Evolutionary conservation across 2,888 invertebrate species (phyloP).

Genomic region (Bembecia ichneumoniformis): DNA sequence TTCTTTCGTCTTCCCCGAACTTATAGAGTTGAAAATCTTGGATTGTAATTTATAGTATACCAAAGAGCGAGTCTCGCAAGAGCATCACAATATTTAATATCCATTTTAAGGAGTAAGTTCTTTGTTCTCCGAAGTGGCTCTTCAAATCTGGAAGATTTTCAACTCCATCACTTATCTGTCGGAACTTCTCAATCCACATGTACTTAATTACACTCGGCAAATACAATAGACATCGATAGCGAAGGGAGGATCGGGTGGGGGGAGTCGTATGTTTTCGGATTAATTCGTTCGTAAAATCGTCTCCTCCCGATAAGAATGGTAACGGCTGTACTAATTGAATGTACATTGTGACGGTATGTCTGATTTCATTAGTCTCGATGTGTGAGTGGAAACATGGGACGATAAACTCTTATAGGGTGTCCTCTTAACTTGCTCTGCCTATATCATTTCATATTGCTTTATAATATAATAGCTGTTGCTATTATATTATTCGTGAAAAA

Average conservation of each 20-base stretch:
- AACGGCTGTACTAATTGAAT: conserved; percentile 71
- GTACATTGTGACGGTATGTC: conserved; percentile 67
- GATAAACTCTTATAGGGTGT: too few species aligned
- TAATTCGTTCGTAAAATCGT: conserved; percentile 73
- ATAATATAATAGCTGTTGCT: too few species aligned
- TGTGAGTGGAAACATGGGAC: conserved; percentile 21
- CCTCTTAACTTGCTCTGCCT: too few species aligned
- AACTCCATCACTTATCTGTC: conserved; percentile 23
- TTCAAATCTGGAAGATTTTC: conserved; percentile 5
- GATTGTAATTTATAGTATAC: too few species aligned
- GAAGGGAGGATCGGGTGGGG: conserved; percentile 39
- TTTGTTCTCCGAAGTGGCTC: background rate
- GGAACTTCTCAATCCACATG: conserved; percentile 39
- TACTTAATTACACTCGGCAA: conserved; percentile 65
- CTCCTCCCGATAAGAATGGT: conserved; percentile 69
- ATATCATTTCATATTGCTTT: too few species aligned
- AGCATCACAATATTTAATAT: background rate
- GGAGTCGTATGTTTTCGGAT: conserved; percentile 72
- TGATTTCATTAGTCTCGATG: conserved; percentile 61
- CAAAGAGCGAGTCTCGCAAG: too few species aligned
- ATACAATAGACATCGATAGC: conserved; percentile 35
- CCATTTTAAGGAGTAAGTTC: background rate
- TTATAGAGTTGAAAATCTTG: too few species aligned
- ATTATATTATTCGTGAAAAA: too few species aligned
- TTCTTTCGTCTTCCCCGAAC: too few species aligned